These are phyloP conservation scores for Eulacestoma nigropectus DNA, from an alignment of 2,113 vertebrate genomes.

Conservation along the genomic window DNA sequence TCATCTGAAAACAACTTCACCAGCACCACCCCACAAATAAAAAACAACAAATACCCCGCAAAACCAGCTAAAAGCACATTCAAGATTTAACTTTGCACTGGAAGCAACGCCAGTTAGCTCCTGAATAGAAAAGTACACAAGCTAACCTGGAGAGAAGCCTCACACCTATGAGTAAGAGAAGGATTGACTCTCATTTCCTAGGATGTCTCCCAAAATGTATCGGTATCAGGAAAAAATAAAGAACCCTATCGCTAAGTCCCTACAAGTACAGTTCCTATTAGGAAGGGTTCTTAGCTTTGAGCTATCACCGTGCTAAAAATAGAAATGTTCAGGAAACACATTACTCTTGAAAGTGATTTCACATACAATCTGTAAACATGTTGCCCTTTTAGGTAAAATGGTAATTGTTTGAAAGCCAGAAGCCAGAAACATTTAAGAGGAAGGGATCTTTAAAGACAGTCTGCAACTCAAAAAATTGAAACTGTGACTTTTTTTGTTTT, in stretches of 20 bases:
- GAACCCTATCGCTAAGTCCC: background rate
- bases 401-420: constrained; percentile 11
- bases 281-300: background rate
- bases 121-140: background rate
- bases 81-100: background rate
- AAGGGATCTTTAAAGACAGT: background rate
- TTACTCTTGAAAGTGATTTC: constrained; percentile 13
- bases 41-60: accelerated
- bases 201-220: background rate
- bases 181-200: background rate
- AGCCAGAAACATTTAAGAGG: background rate
- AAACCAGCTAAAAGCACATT: background rate
- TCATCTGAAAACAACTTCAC: background rate
- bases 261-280: background rate
- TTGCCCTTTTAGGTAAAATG: constrained; percentile 40
- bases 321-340: constrained; percentile 12
- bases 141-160: background rate
- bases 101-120: background rate
- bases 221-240: background rate
- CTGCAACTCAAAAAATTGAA: background rate
- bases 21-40: background rate
- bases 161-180: background rate
- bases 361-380: background rate
- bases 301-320: background rate
- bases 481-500: background rate